Conservation (phyloP, 2,888 invertebrate species). For the Lasioglossum leucozonium region DNA sequence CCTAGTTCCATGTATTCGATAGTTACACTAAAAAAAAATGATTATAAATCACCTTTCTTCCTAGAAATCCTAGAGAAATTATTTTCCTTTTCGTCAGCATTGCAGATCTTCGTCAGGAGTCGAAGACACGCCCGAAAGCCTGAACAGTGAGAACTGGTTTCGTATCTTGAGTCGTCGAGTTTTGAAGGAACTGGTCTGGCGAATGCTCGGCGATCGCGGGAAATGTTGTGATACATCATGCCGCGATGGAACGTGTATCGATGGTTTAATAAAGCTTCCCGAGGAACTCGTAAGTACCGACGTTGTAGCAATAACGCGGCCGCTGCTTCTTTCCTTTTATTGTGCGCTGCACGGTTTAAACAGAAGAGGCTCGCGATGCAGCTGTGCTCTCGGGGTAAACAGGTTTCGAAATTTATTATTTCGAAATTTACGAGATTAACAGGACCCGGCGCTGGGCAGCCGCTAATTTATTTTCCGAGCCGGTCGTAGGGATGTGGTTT, state of each 20-base stretch:
- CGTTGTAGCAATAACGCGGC: background rate
- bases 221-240: background rate
- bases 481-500: background rate
- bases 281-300: background rate
- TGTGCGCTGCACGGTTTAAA: background rate
- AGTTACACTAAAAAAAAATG: background rate
- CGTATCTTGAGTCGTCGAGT: background rate
- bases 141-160: background rate
- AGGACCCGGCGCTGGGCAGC: background rate
- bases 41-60: background rate
- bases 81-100: background rate
- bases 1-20: background rate
- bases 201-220: background rate
- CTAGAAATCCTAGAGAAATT: background rate
- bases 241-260: background rate
- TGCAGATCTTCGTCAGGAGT: background rate
- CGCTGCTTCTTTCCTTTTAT: background rate
- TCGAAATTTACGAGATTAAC: slow-evolving; percentile 7
- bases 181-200: background rate
- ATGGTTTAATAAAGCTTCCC: slow-evolving; percentile 8
- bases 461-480: background rate
- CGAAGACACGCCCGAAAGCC: background rate
- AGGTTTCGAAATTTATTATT: background rate
- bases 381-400: slow-evolving; percentile 1
- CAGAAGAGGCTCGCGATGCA: background rate